Base-by-base conservation (phyloP, 2,113 vertebrate species). In the Xyliphius kryptos region DNA sequence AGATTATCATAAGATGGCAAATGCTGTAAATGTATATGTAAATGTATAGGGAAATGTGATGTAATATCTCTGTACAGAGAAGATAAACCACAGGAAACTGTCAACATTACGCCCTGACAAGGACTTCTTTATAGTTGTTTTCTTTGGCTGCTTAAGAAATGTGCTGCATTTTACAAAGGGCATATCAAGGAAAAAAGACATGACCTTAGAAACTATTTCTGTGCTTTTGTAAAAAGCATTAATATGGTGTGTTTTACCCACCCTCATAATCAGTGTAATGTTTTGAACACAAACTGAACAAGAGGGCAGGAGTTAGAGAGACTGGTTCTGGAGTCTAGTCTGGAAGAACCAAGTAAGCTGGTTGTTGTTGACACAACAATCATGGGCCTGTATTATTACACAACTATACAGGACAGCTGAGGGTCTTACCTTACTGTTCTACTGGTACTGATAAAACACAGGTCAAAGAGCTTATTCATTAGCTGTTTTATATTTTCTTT, bases 321-420 rank as follows among this genome's bases (percentile, higher is more conserved):
- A 73, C 61, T 41, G 66, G 26, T 68, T 71, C 60, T 21, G 2
- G 19, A 12, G 38, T 49, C 58, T 49, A 52, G 41, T 44, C 53
- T 63, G 40, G 56, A 66, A 69, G 47, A 19, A 66, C n/a, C n/a
- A 43, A 51, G 44, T 68, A 61, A 69, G 67, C 60, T 71, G 57
- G 56, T 52, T 20, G 41, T 13, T 74, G 73, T 71, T 74, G 69
- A 74, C 73, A 74, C 56, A 61, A 74, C 70, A 74, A 74, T 47
- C 61, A 66, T 32, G 6, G 17, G 44, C 56, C 59, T 73, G 61
- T 69, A 50, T 61, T 56, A 50, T 49, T 52, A 48, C 63, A 73
- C 62, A 60, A 36, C 13, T 57, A 57, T 61, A 54, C 36, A 55
- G 66, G 55, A 44, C 60, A 55, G 26, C 49, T 56, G 48, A 63